Evolutionary conservation across 2,113 vertebrate species (phyloP).

Genomic region (Acanthisitta chloris): DNA sequence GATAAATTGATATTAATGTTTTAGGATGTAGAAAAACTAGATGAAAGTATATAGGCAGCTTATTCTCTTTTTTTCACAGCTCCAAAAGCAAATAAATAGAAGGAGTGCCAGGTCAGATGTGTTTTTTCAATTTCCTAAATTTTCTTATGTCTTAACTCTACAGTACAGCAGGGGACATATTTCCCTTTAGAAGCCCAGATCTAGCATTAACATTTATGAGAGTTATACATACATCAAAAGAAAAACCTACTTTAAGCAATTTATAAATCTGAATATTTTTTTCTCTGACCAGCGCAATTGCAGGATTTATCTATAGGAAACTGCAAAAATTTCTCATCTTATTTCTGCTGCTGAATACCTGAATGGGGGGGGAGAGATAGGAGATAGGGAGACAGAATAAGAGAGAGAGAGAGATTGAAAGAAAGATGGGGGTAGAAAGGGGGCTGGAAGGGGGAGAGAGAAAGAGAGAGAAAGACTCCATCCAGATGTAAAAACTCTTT

Average conservation of each 20-base stretch:
- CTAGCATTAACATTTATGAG: constrained; percentile 42
- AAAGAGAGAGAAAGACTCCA: background rate
- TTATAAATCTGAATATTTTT: constrained; percentile 29
- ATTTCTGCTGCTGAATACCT: background rate
- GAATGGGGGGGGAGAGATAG: background rate
- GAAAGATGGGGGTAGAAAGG: background rate
- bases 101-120: background rate
- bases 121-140: background rate
- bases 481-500: background rate
- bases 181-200: constrained; percentile 32
- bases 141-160: background rate
- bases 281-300: background rate
- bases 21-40: background rate
- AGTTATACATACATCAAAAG: constrained; percentile 27
- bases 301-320: background rate
- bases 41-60: background rate
- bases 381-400: background rate
- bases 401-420: background rate
- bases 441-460: background rate
- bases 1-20: background rate
- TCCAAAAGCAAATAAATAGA: background rate
- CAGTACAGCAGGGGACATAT: background rate
- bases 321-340: background rate
- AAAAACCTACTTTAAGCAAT: constrained; percentile 19
- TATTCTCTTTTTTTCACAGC: background rate